These are phyloP conservation scores for Ashinkailepas kermadecensis DNA, from an alignment of 2,888 invertebrate species.

Conservation along the genomic window DNA sequence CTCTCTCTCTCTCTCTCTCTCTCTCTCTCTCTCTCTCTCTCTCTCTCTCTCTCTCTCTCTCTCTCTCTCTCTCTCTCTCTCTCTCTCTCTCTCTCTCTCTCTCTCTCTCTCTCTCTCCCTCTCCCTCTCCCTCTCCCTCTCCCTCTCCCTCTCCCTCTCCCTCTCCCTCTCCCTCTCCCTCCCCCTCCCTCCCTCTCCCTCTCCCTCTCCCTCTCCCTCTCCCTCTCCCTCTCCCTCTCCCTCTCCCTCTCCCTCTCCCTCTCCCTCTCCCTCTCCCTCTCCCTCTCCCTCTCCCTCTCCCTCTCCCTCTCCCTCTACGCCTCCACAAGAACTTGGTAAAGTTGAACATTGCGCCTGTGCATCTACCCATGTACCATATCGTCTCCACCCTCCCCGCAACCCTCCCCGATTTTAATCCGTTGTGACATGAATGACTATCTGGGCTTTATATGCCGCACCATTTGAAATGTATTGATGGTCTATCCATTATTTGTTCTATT, in stretches of 20 bases:
- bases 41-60: constrained; percentile 20
- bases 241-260: neutral
- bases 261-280: neutral
- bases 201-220: neutral
- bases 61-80: constrained; percentile 23
- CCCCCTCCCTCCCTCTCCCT: neutral
- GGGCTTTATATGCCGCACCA: no score
- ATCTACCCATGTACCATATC: no score
- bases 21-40: constrained; percentile 16
- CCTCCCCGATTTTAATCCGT: no score
- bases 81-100: constrained; percentile 25
- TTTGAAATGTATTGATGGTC: no score
- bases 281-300: neutral
- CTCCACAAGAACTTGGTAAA: no score
- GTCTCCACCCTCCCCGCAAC: no score
- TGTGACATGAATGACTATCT: no score
- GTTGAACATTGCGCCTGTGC: no score
- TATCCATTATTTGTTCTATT: no score
- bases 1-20: constrained; percentile 8
- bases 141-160: constrained; percentile 22
- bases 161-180: neutral
- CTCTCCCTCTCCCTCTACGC: neutral
- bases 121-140: constrained; percentile 8
- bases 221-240: neutral
- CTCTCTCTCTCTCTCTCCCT: constrained; percentile 15